Evolutionary conservation across 2,113 vertebrate species (phyloP), one percentile per base, ranked within the genome.

Genomic region (Eurypyga helias): DNA sequence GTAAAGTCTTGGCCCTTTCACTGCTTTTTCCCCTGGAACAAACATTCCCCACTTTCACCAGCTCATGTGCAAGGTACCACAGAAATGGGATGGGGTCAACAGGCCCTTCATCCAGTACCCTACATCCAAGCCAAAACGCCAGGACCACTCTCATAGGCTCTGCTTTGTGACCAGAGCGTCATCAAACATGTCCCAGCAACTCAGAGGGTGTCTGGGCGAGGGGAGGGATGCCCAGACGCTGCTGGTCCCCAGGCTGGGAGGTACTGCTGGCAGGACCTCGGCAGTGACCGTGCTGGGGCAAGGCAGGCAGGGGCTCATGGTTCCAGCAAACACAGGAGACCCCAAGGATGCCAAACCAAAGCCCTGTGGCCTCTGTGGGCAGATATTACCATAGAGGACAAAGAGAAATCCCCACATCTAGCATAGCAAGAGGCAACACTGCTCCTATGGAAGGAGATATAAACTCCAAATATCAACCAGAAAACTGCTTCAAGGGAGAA

Each of bases 61-160:
- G 21, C 17, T 72, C 69, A 25, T 0, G 24, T 24, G 28, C 26
- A 19, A 31, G 49, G 26, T 61, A 64, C 66, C 45, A 5, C 60
- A 58, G 73, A 34, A 31, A 69, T 19, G 0, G 1, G 23, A 33
- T 8, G 34, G 51, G 48, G 28, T 18, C 54, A 71, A 9, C 28
- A 4, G 75, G 29, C 10, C 11, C 24, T 29, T 51, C 46, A 64
- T 41, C 52, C 1, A 28, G 8, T 15, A 3, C 36, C 15, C 65
- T 17, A 33, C 54, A 14, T 1, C 43, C 1, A 10, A 64, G 55
- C 7, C 48, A 77, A 41, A 45, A 6, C 1, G 7, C 25, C 29
- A 61, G 6, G 10, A 45, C 54, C 3, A 2, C 41, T 60, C 49
- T 55, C 48, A 12, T 7, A 21, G 1, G 0, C 5, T 10, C 4